A percentile compares a stretch with the other conserved stretches of the same genome.
Evolutionary conservation across 2,797 vertebrate genomes (phyloP).

Genomic region (Sus cebifrons): DNA sequence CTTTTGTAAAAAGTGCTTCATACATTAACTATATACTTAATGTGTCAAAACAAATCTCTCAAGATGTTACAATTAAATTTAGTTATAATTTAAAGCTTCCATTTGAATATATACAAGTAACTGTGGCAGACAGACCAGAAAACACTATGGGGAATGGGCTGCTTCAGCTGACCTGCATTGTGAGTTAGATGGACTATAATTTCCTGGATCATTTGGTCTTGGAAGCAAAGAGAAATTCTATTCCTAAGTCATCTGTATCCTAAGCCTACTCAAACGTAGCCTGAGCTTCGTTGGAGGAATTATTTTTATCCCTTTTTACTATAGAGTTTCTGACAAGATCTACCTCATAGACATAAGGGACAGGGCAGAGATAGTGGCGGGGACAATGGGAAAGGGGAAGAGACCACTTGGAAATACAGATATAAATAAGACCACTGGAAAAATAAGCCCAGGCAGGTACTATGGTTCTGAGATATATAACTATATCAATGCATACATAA

Average conservation of each 20-base stretch:
- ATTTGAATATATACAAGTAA: constrained; percentile 61
- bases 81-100: constrained; percentile 62
- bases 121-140: constrained; percentile 1
- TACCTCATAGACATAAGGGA: neutral
- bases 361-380: neutral
- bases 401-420: constrained; percentile 19
- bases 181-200: constrained; percentile 3
- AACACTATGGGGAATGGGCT: neutral
- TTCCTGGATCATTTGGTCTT: constrained; percentile 60
- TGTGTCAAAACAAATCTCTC: constrained; percentile 70
- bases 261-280: neutral
- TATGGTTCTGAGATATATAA: neutral
- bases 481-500: neutral
- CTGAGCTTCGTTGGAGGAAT: neutral
- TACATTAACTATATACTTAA: constrained; percentile 58
- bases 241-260: neutral
- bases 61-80: constrained; percentile 61
- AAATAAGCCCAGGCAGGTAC: neutral
- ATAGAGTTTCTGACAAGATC: constrained; percentile 22
- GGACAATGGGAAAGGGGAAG: neutral
- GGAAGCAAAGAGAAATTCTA: constrained; percentile 48
- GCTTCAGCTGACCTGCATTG: neutral
- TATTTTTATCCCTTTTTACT: constrained; percentile 27
- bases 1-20: constrained; percentile 71
- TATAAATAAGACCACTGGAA: neutral